Base-by-base conservation (phyloP, 1,140 invertebrate species). In the Bombus consobrinus region DNA sequence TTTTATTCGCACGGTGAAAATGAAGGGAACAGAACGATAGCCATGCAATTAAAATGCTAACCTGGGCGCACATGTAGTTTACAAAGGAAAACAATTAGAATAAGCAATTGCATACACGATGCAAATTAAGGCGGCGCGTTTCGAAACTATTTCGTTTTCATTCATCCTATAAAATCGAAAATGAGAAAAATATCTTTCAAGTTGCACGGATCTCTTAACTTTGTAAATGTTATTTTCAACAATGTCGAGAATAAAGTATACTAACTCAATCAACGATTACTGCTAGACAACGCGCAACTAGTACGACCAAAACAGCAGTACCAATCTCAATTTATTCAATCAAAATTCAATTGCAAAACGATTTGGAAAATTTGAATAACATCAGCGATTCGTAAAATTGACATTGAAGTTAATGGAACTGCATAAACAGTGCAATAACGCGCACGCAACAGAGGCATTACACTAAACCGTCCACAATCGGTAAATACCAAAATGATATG, bases 11-110 rank as follows among this genome's bases (percentile, higher is more conserved):
- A 79, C 69, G 37, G 68, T 43, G 13, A 34, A 90, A 81, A 86
- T 75, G 76, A 66, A 72, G 76, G 71, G 83, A 88, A 74, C 59
- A 41, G 71, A 57, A 72, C 76, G 76, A 85, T 74, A 72, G 64
- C 43, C 53, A 72, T 43, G 80, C 81, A 82, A 88, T 90, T 86
- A 86, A 86, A 90, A 90, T 83, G 80, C 80, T 71, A 81, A 82
- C n/a, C n/a, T 59, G 77, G 82, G 72, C 47, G 47, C 34, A 62
- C 69, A 81, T 85, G 78, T 68, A 69, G 57, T 79, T 85, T 37
- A 25, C 53, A 6, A 66, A 68, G 47, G 77, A 73, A 57, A 78
- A 75, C 73, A 39, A 62, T 80, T 88, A 76, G 68, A 68, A 73
- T 81, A 59, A 32, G 66, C 66, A 57, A 76, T 53, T 72, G 57